Conservation (phyloP, 2,797 vertebrate species). For the Galago senegalensis region DNA sequence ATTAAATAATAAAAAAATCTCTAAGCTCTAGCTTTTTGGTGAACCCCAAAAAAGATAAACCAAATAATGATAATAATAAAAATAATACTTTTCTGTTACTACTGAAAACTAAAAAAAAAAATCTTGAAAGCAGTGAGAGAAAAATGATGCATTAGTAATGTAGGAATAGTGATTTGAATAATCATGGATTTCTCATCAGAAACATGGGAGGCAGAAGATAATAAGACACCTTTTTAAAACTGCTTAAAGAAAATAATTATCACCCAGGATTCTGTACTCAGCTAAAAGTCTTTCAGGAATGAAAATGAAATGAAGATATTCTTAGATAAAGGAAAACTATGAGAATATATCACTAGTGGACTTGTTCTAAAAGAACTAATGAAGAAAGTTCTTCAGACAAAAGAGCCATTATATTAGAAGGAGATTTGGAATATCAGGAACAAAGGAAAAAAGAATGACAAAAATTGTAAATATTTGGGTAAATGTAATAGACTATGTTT, state of each 20-base stretch:
- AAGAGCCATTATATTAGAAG: constrained; percentile 34
- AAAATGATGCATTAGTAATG: constrained; percentile 2
- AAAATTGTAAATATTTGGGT: constrained; percentile 15
- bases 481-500: not conserved
- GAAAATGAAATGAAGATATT: constrained; percentile 44
- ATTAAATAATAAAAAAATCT: not conserved
- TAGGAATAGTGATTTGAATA: constrained; percentile 12
- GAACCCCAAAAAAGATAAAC: not conserved
- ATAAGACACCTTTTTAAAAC: not conserved
- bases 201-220: constrained; percentile 1
- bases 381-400: constrained; percentile 29
- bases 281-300: constrained; percentile 47
- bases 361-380: constrained; percentile 11
- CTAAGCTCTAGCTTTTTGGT: not conserved
- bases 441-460: not conserved
- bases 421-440: not conserved
- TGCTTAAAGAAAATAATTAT: not conserved
- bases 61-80: not conserved
- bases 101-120: constrained; percentile 16
- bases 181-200: constrained; percentile 4
- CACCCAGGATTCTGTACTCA: not conserved
- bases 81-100: constrained; percentile 9
- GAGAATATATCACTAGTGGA: not conserved
- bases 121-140: constrained; percentile 48
- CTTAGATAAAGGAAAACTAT: constrained; percentile 23